Base-by-base conservation (phyloP, 2,797 vertebrate species). In the Perodicticus potto region DNA sequence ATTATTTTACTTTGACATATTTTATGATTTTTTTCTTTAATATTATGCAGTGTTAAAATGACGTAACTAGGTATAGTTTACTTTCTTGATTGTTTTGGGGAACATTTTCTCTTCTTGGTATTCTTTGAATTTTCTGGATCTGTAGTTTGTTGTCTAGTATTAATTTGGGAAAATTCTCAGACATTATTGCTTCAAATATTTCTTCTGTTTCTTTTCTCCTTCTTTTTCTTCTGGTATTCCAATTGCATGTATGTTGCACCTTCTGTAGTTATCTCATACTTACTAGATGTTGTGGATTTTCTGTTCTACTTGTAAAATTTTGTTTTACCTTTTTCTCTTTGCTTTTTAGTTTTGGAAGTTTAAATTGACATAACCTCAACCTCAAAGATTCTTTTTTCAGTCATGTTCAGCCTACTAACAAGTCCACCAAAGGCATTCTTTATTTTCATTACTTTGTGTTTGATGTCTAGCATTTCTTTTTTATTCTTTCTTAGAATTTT, bases 111-210 rank as follows among this genome's bases (percentile, higher is more conserved):
- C 23, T 23, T 11, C 4, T 86, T 76, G 22, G 1, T 93, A 45
- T 93, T 95, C 91, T 91, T n/a, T 91, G 57, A 87, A n/a, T 8
- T 40, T 88, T 12, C 37, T 29, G 59, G 32, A 59, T 83, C 65
- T 87, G 6, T 73, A 57, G 27, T 72, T 74, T 76, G 23, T 29
- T 69, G 29, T 89, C 34, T 74, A 34, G 49, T 5, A 34, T 67
- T 88, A 85, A 89, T 85, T 73, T 65, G 29, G 43, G 19, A 14
- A 89, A 85, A 83, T 89, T 63, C 25, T 92, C 25, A 74, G n/a
- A 67, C 29, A 29, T 57, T 70, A 63, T 81, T 85, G 16, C n/a
- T 89, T 94, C 27, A 86, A 25, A 65, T 72, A 63, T 88, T 80
- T 89, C 59, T 40, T 70, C 29, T 74, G 2, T 67, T 63, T 43